Evolutionary conservation across 2,797 vertebrate genomes (phyloP).

Genomic region (Florisuga fusca): DNA sequence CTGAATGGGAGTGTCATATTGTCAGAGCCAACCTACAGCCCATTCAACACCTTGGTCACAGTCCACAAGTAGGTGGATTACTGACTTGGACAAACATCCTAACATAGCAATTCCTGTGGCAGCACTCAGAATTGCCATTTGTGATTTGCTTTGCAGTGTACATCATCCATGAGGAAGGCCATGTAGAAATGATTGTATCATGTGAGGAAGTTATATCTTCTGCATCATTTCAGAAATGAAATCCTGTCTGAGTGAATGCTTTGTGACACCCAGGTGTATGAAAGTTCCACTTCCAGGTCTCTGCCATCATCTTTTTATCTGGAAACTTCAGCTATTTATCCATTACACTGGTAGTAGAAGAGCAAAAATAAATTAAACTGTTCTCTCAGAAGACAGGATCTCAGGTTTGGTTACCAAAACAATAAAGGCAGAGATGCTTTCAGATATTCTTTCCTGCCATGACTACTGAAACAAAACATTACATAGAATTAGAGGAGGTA

Average conservation of each 20-base stretch:
- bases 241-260: background rate
- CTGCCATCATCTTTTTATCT: background rate
- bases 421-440: background rate
- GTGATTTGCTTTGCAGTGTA: background rate
- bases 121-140: background rate
- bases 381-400: slow-evolving; percentile 3
- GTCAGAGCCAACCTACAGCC: background rate
- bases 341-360: background rate
- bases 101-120: background rate
- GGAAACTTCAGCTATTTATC: background rate
- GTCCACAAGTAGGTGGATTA: background rate
- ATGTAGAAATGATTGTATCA: background rate
- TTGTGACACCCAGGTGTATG: background rate
- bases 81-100: background rate
- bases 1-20: background rate
- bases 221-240: background rate
- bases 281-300: background rate
- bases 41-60: background rate
- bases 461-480: background rate
- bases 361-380: background rate
- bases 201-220: background rate
- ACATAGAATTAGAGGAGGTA: background rate
- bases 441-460: background rate
- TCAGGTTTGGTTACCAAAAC: slow-evolving; percentile 66
- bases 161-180: background rate